Evolutionary conservation across 2,888 invertebrate species (phyloP).

Genomic region (Papilio protenor): DNA sequence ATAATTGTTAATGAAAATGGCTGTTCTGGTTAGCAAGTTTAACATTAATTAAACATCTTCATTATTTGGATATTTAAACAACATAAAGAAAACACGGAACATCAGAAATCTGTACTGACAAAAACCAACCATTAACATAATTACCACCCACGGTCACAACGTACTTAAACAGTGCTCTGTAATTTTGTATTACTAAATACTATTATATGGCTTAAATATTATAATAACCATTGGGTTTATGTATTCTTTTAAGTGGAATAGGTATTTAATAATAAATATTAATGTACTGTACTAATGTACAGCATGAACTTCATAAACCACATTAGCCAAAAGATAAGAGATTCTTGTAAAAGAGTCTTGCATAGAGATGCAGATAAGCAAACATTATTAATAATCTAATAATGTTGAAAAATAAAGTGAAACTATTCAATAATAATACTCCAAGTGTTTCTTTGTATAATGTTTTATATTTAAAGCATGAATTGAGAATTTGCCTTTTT

Average conservation of each 20-base stretch:
- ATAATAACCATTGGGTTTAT: too few species aligned
- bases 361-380: neutral
- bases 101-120: neutral
- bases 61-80: neutral
- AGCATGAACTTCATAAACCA: too few species aligned
- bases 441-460: slow-evolving; percentile 1
- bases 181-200: neutral
- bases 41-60: too few species aligned
- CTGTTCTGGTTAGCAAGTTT: too few species aligned
- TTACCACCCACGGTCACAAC: slow-evolving; percentile 3
- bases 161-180: neutral
- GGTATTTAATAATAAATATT: too few species aligned
- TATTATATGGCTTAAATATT: neutral
- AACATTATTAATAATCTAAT: neutral
- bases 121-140: slow-evolving; percentile 23
- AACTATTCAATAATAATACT: neutral
- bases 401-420: neutral
- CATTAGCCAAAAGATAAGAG: too few species aligned
- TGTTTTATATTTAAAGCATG: slow-evolving; percentile 13
- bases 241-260: too few species aligned
- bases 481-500: slow-evolving; percentile 7
- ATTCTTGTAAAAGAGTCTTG: neutral
- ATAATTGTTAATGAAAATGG: too few species aligned
- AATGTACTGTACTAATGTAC: too few species aligned
- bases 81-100: neutral